Base-by-base conservation (phyloP, 2,113 vertebrate species). In the Pterocles gutturalis region DNA sequence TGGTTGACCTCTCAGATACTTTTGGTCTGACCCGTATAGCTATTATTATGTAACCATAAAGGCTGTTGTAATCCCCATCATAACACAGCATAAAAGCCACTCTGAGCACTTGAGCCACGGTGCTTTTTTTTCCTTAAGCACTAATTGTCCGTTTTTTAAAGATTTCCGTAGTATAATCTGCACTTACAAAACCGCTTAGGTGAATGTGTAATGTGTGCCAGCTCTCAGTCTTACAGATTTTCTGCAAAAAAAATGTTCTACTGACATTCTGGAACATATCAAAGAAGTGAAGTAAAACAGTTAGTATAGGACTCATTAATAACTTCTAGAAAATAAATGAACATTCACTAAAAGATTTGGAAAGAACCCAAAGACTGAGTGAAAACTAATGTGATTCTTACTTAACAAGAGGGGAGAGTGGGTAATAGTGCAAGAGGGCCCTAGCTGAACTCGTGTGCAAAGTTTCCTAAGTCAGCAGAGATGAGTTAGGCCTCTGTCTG, bases 151-250 rank as follows among this genome's bases (percentile, higher is more conserved):
- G 2, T 66, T 85, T 89, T 89, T 72, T 54, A 75, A 85, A 78
- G 48, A 62, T 94, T 94, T 83, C 58, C 15, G 58, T 70, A 21
- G 22, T 62, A 34, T 66, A 81, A 86, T 92, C 58, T 46, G n/a
- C 46, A 34, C 21, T 92, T 92, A 78, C 0, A 1, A 93, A 94
- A 77, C 66, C 28, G 28, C 61, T 78, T 48, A 58, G 43, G 49
- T 73, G 43, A 54, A 53, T 0, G 0, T 66, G 11, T 45, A 17
- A 36, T 3, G 12, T 46, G 33, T 75, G 67, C 54, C 75, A 78
- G 49, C 36, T 66, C 83, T 73, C 25, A 7, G 25, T 21, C 58
- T 58, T 25, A 57, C 58, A 46, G 54, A 15, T 82, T 85, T 83
- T 71, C 58, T 79, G 53, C 58, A 48, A 34, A 92, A 31, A 36